Percentiles rank a stretch among this genome's conserved stretches.
These are phyloP conservation scores for Scaptodrosophila lebanonensis DNA, from an alignment of 1,140 invertebrate genomes.

Conservation along the genomic window DNA sequence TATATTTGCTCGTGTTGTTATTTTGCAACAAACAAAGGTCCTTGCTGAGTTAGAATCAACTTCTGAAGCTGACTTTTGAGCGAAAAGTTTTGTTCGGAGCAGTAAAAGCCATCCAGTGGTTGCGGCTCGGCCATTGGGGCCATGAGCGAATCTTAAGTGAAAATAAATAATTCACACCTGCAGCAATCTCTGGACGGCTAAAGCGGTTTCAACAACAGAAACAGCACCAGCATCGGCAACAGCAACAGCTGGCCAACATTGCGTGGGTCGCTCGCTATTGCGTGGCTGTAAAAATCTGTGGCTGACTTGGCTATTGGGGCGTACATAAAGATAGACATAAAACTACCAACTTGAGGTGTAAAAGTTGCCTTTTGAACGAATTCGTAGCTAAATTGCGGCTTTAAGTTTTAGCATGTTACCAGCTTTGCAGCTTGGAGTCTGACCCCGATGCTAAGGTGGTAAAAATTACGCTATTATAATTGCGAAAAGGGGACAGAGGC, in stretches of 20 bases:
- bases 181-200: slow-evolving; percentile 51
- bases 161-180: slow-evolving; percentile 77
- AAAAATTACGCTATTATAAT: slow-evolving; percentile 52
- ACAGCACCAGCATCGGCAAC: too few species aligned
- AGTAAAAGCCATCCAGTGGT: slow-evolving; percentile 25
- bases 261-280: slow-evolving; percentile 8
- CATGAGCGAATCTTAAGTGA: slow-evolving; percentile 68
- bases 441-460: slow-evolving; percentile 40
- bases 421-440: slow-evolving; percentile 12
- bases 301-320: not conserved
- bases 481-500: slow-evolving; percentile 26
- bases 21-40: slow-evolving; percentile 66
- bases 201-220: too few species aligned
- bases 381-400: slow-evolving; percentile 61
- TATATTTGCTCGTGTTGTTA: slow-evolving; percentile 23
- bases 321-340: slow-evolving; percentile 45
- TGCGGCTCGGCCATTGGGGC: slow-evolving; percentile 4
- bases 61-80: slow-evolving; percentile 67
- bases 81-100: slow-evolving; percentile 60
- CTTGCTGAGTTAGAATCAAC: slow-evolving; percentile 58
- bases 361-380: slow-evolving; percentile 58
- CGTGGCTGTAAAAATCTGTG: not conserved
- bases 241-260: slow-evolving; percentile 16
- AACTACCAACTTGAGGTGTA: slow-evolving; percentile 59
- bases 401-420: slow-evolving; percentile 49